Evolutionary conservation across 2,113 vertebrate genomes (phyloP), one percentile per base, ranked within the genome.

Genomic region (Triplophysa dalaica): DNA sequence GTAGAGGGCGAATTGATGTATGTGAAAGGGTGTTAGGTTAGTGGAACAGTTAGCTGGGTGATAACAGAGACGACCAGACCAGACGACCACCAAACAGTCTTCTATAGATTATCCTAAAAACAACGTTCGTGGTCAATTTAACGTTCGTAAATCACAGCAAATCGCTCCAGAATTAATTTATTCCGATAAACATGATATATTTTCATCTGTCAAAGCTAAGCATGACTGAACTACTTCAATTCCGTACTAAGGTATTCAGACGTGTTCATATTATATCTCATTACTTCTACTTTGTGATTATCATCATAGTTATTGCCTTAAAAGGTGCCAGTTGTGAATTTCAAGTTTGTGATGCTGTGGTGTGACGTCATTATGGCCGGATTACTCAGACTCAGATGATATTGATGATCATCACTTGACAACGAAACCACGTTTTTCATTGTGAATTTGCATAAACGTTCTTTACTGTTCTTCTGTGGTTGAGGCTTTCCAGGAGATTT

Each of bases 1-100:
- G 19, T 5, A 22, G 54, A 22, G 33, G 0, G 58, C 12, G 21
- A 62, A 48, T 12, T 38, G 0, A 75, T 1, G 56, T 13, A 19
- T 52, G 16, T 72, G 17, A 72, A 7, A 33, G 48, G 14, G 22
- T 75, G 73, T 75, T 62, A 62, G 58, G 72, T 38, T 24, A 17
- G 38, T 43, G 70, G 13, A 60, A n/a, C 72, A 45, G 65, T 43
- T 75, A 75, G 70, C 70, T 24, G 56, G 58, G 24, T 62, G 14
- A 63, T 75, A 75, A 60, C 58, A 12, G 56, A 29, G 33, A 54
- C 41, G 17, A 16, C 3, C 69, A 61, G 17, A 16, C 14, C 69
- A 41, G 5, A 70, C 29, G 17, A 13, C 26, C 8, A 48, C 7
- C 43, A 19, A 8, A 9, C 26, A 16, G n/a, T 14, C 41, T 45